phyloP scores from a whole-genome alignment of 2,888 invertebrate species.

The Smittia aterrima region DNA sequence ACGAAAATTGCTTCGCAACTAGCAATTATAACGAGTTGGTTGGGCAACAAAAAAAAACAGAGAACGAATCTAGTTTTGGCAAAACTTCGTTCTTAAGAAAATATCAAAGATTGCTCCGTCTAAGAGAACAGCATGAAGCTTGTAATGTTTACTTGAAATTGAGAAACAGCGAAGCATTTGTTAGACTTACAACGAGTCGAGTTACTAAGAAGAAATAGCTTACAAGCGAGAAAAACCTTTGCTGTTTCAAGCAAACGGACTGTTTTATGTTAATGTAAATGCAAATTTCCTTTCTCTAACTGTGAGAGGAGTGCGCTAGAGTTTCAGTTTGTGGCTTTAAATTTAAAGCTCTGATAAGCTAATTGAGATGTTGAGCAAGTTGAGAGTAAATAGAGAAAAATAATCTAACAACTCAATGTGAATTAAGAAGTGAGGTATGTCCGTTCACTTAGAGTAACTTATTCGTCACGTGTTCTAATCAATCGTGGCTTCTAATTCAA shows the following conservation, averaged over 20 bases:
- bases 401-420: slow-evolving; percentile 7
- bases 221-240: neutral
- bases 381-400: neutral
- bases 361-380: no score
- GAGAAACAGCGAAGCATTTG: neutral
- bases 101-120: neutral
- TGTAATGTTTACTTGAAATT: neutral
- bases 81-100: no score
- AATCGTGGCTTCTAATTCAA: neutral
- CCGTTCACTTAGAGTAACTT: neutral
- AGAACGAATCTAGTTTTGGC: no score
- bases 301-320: no score
- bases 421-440: neutral
- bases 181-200: neutral
- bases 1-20: neutral
- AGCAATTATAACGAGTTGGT: neutral
- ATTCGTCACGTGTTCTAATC: slow-evolving; percentile 13
- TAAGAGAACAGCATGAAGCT: neutral
- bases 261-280: neutral
- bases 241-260: neutral
- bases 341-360: no score
- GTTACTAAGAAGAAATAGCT: neutral
- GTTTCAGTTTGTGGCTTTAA: no score
- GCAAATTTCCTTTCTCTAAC: neutral
- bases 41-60: neutral